A percentile compares a stretch with the other conserved stretches of the same genome.
Conservation (phyloP, 2,888 invertebrate species). For the Cosmopolites sordidus region DNA sequence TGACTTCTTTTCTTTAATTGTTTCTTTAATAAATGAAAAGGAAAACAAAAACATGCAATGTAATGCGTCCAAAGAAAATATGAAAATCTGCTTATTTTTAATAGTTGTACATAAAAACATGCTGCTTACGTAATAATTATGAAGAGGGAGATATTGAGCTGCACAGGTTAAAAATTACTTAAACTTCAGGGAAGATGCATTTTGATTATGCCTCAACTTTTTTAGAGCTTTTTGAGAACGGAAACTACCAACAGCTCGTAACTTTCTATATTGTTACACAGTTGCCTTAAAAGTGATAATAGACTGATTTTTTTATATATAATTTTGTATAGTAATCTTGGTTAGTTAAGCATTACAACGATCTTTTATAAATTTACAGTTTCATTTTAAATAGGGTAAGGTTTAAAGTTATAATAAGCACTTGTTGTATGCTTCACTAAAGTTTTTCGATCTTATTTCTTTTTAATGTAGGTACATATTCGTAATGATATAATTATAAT, state of each 20-base stretch:
- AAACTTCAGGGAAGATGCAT: too few species aligned
- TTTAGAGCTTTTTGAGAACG: too few species aligned
- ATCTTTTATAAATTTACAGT: background rate
- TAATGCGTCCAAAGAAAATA: background rate
- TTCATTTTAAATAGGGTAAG: slow-evolving; percentile 1
- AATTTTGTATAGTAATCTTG: slow-evolving; percentile 15
- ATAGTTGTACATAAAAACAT: slow-evolving; percentile 11
- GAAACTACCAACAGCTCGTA: background rate
- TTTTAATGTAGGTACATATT: too few species aligned
- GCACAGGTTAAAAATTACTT: too few species aligned
- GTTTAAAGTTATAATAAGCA: slow-evolving; percentile 7
- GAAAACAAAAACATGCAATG: background rate
- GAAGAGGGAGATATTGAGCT: background rate
- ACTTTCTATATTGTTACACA: slow-evolving; percentile 32
- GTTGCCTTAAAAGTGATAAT: slow-evolving; percentile 41
- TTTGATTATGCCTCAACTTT: too few species aligned
- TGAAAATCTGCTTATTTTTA: slow-evolving; percentile 2
- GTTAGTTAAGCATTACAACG: slow-evolving; percentile 6
- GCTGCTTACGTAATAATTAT: slow-evolving; percentile 16
- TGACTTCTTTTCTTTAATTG: too few species aligned
- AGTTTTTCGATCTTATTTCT: background rate
- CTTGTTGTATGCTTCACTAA: slow-evolving; percentile 16
- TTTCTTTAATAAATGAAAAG: too few species aligned
- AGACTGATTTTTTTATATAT: slow-evolving; percentile 42
- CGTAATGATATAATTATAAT: too few species aligned